Base-by-base conservation (phyloP, 2,888 invertebrate species). In the Drosophila villosipedis region DNA sequence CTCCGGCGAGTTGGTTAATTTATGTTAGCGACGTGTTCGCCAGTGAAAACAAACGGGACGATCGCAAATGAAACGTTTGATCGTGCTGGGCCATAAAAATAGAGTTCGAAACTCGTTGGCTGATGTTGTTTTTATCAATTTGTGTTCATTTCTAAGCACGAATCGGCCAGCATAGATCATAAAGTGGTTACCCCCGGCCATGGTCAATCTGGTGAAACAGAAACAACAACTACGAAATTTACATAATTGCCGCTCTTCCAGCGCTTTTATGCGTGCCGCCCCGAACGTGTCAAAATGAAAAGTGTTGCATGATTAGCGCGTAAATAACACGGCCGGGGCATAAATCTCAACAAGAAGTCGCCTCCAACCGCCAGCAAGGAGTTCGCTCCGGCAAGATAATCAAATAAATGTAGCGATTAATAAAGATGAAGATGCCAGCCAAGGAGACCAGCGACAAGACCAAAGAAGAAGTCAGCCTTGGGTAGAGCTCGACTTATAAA, bases 281-380 rank as follows among this genome's bases (percentile, higher is more conserved):
- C 74, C 76, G 78, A 90, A 91, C 82, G 82, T 85, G 84, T 82
- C 87, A 84, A 91, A 91, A 91, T 90, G 91, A 92, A 92, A 92
- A 91, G 86, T 91, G 90, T 91, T 91, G 88, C 91, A 91, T 92
- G 91, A 92, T 90, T 85, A 87, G 85, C 80, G 82, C 89, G 91
- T 91, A 91, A 91, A 91, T 91, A 90, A 87, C 74, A 67, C 70
- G 78, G 80, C 64, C 62, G 58, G 31, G 78, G 80, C 89, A 88
- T 90, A 89, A 91, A 89, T 88, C 90, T 82, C 69, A 25, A 14
- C 68, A 33, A 59, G 53, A 57, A 47, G 52, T 54, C 54, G 64
- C 64, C 68, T 73, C 37, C 59, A 54, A 68, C 53, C 41, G 49
- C 53, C 47, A 47, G 49, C 62, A 55, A 66, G 72, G 66, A 64